These are phyloP conservation scores for Lordiphosa fenestrarum DNA, from an alignment of 2,888 invertebrate genomes.

Conservation along the genomic window DNA sequence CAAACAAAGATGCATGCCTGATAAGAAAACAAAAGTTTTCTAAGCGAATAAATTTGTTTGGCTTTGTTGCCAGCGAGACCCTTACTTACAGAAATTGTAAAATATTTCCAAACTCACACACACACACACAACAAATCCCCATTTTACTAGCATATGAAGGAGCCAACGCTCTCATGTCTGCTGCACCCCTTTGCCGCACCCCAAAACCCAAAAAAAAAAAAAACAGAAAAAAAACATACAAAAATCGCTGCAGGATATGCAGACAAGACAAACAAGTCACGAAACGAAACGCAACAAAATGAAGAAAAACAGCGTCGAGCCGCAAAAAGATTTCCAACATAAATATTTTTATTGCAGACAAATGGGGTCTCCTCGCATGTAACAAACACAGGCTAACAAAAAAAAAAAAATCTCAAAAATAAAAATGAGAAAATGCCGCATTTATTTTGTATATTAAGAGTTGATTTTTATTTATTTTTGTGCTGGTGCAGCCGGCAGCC, in stretches of 20 bases:
- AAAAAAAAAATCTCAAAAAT: slow-evolving; percentile 4
- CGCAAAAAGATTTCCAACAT: slow-evolving; percentile 63
- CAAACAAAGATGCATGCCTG: slow-evolving; percentile 52
- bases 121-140: slow-evolving; percentile 51
- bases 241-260: slow-evolving; percentile 73
- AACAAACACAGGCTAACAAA: slow-evolving; percentile 19
- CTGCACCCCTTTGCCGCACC: slow-evolving; percentile 3
- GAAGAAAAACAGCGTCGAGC: slow-evolving; percentile 19
- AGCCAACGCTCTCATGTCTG: slow-evolving; percentile 12
- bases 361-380: slow-evolving; percentile 10
- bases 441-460: slow-evolving; percentile 68
- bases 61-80: slow-evolving; percentile 58
- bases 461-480: slow-evolving; percentile 48
- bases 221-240: slow-evolving; percentile 14
- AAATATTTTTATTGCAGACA: slow-evolving; percentile 63
- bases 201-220: slow-evolving; percentile 28
- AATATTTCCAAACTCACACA: slow-evolving; percentile 49
- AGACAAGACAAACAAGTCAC: slow-evolving; percentile 73
- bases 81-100: slow-evolving; percentile 61
- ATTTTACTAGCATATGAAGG: slow-evolving; percentile 55
- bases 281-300: slow-evolving; percentile 37
- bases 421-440: slow-evolving; percentile 48
- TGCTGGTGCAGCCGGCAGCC: slow-evolving; percentile 31
- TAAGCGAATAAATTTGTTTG: slow-evolving; percentile 74
- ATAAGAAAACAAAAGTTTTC: slow-evolving; percentile 69